phyloP scores from a whole-genome alignment of 1,140 invertebrate species.

The Ceratitis capitata region DNA sequence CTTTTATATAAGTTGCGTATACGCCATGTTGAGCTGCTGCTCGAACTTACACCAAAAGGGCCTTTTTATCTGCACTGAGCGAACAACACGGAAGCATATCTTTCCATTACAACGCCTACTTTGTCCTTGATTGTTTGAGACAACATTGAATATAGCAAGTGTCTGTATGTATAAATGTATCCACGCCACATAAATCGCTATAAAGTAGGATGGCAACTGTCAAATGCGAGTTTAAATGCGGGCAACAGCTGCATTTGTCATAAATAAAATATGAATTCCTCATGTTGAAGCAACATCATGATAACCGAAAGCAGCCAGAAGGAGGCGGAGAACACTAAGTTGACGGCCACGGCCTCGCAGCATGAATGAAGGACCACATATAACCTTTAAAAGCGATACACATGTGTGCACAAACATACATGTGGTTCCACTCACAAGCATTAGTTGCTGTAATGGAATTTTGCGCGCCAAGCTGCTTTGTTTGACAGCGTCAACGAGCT shows the following conservation, averaged over 20 bases:
- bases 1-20: not conserved
- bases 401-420: not conserved
- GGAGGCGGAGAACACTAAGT: not conserved
- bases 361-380: not conserved
- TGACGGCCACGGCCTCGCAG: not conserved
- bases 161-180: not conserved
- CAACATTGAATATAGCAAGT: not conserved
- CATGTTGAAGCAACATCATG: not conserved
- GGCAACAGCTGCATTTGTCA: constrained; percentile 23
- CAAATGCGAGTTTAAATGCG: constrained; percentile 21
- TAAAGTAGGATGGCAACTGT: not conserved
- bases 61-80: not conserved
- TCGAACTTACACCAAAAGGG: not conserved
- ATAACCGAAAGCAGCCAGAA: not conserved
- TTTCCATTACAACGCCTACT: not conserved
- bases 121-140: constrained; percentile 20
- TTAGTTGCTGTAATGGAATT: not conserved
- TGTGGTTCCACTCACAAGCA: too few relatives aligned
- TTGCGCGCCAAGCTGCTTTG: not conserved
- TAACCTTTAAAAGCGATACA: not conserved
- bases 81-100: not conserved
- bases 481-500: not conserved
- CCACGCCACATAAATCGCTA: not conserved
- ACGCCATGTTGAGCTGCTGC: not conserved
- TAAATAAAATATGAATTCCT: constrained; percentile 27